Base-by-base conservation (phyloP, 2,113 vertebrate species). In the Polyodon spathula region DNA sequence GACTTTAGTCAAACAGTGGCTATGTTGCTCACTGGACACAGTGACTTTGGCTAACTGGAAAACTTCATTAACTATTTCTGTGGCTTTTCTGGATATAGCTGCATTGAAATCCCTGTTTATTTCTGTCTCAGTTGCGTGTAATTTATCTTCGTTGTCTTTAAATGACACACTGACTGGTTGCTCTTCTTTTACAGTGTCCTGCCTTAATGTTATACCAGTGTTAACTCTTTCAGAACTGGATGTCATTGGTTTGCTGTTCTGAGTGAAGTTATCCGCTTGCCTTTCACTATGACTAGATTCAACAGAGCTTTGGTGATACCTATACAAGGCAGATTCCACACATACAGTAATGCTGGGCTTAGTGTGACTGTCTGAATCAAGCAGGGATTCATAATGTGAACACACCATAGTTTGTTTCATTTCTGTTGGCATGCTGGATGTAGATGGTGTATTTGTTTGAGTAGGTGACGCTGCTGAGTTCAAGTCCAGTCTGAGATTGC, bases 301-400 rank as follows among this genome's bases (percentile, higher is more conserved):
- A 39, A 11, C 40, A 44, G 53, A 51, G 46, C 40, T 40, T 53
- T 43, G 37, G n/a, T 38, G 14, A 16, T 40, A 52, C 8, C 37
- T 41, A 53, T 16, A 39, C 1, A 15, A 37, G 27, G 16, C 54
- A 14, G 8, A 15, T 58, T 27, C 54, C 16, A 48, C 61, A 48
- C 63, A 37, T 11, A 60, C 63, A 53, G 60, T 58, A 17, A 64
- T 65, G 40, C 52, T 67, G n/a, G n/a, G n/a, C 55, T 69, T 66
- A 27, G 71, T 77, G 57, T 77, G 73, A 2, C 61, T 70, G 60
- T 75, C 75, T 4, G 69, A 77, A 37, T 71, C 75, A 14, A 71
- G 65, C 6, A 77, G 70, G 53, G 75, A 77, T 64, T 73, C 71
- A 1, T 71, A 75, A 40, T 73, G 68, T 44, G 73, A 77, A 37